Base-by-base conservation (phyloP, 2,113 vertebrate species). In the Potamarius usumacintae region DNA sequence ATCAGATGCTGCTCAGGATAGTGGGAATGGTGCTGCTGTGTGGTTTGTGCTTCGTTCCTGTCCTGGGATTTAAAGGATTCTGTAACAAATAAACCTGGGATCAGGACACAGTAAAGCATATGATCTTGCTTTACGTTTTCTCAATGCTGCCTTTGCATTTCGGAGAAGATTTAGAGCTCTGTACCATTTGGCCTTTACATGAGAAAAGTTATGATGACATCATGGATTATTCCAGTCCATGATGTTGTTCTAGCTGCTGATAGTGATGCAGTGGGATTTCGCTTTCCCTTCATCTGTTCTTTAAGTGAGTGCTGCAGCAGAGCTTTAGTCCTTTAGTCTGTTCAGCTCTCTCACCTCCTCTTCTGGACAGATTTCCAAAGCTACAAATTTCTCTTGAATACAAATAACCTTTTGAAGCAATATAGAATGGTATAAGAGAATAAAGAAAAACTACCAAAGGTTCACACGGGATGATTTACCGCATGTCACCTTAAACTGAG, bases 391-490 rank as follows among this genome's bases (percentile, higher is more conserved):
- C 42, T 42, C 42, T 42, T 42, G 42, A 42, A 42, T 42, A 42
- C 42, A 42, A 4, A 42, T 42, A 5, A 30, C 14, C 27, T 30
- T 69, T 30, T 2, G 18, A 74, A 42, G 27, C 17, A 10, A 34
- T 72, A 15, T 55, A 27, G 14, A 55, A 27, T 9, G 58, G 80
- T 62, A 83, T 53, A 11, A 27, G 50, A 72, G 58, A 79, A 85
- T 12, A 72, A 86, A 50, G 48, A 80, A 60, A 42, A 34, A 57
- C 60, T 4, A 25, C 12, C 50, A 48, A 62, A 42, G n/a, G 67
- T 90, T 88, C 88, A 91, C 87, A 82, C 27, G 15, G 83, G 12
- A 71, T 82, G 85, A 83, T 89, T 90, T 89, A 85, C 65, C 22
- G 25, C 62, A 67, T 53, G 87, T 90, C 87, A 90, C 74, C 58